Conservation (phyloP, 2,113 vertebrate genomes). For the Aleadryas rufinucha region DNA sequence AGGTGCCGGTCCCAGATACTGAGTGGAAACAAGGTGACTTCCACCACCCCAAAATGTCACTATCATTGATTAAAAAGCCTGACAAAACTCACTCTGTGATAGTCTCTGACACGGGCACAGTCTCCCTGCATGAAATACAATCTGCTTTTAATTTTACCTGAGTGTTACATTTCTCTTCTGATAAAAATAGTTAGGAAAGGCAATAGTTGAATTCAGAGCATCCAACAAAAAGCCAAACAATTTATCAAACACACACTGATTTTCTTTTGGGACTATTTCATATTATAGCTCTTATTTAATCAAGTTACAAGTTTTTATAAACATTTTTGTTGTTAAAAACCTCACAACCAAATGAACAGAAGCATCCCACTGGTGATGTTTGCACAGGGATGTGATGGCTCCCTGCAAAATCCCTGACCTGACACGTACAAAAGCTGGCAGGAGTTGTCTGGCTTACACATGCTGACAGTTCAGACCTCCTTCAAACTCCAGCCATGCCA, state of each 20-base stretch:
- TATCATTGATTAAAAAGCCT: neutral
- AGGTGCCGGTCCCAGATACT: neutral
- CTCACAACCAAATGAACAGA: neutral
- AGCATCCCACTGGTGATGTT: neutral
- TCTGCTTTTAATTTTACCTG: neutral
- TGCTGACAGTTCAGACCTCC: neutral
- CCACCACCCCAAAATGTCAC: neutral
- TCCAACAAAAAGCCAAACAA: neutral
- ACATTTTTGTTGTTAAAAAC: neutral
- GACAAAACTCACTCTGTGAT: neutral
- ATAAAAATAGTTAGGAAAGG: neutral
- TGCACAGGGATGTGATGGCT: neutral
- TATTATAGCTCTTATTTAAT: neutral
- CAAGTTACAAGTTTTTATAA: neutral
- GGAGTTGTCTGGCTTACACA: neutral
- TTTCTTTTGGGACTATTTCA: neutral
- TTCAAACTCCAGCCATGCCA: neutral
- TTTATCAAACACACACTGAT: neutral
- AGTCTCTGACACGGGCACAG: neutral
- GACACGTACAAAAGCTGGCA: neutral
- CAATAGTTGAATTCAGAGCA: neutral
- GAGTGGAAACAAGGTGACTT: neutral
- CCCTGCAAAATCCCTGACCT: neutral
- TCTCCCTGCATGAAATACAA: neutral
- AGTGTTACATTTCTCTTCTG: neutral